phyloP scores from a whole-genome alignment of 2,113 vertebrate genomes.

The Salvelinus alpinus region DNA sequence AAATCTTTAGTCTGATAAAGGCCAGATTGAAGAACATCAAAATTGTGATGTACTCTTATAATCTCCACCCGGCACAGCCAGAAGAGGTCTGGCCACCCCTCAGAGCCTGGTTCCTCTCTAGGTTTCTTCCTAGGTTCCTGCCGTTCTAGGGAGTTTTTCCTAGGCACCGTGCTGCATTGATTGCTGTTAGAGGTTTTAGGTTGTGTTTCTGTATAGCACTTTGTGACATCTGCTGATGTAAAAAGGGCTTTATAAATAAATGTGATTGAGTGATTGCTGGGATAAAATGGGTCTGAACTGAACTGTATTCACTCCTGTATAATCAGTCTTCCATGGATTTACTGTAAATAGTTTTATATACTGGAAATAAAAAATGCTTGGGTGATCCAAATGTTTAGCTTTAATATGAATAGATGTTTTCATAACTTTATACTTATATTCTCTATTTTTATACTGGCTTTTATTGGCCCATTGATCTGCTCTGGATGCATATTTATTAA shows the following conservation, averaged over 20 bases:
- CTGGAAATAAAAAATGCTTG: conserved; percentile 18
- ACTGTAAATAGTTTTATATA: conserved; percentile 38
- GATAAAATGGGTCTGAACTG: not conserved
- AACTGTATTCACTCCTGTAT: not conserved
- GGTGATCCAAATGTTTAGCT: conserved; percentile 9
- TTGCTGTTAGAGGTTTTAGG: too few relatives aligned
- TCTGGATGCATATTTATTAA: conserved; percentile 53
- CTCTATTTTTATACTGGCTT: conserved; percentile 13
- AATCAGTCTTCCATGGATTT: not conserved
- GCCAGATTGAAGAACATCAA: too few relatives aligned
- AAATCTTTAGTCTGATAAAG: too few relatives aligned
- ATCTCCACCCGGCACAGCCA: too few relatives aligned
- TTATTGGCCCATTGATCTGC: conserved; percentile 3
- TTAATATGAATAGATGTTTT: not conserved
- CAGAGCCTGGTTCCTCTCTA: too few relatives aligned
- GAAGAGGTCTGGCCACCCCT: too few relatives aligned
- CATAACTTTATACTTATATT: not conserved
- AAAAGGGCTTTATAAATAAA: not conserved
- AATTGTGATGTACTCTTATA: too few relatives aligned
- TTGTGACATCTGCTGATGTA: too few relatives aligned
- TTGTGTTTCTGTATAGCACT: too few relatives aligned
- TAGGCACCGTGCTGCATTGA: too few relatives aligned
- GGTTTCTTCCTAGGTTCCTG: too few relatives aligned
- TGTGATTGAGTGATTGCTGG: not conserved
- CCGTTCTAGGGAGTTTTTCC: too few relatives aligned